A percentile compares a stretch with the other conserved stretches of the same genome.
phyloP scores from a whole-genome alignment of 2,113 vertebrate species.

The Mastomys natalensis region DNA sequence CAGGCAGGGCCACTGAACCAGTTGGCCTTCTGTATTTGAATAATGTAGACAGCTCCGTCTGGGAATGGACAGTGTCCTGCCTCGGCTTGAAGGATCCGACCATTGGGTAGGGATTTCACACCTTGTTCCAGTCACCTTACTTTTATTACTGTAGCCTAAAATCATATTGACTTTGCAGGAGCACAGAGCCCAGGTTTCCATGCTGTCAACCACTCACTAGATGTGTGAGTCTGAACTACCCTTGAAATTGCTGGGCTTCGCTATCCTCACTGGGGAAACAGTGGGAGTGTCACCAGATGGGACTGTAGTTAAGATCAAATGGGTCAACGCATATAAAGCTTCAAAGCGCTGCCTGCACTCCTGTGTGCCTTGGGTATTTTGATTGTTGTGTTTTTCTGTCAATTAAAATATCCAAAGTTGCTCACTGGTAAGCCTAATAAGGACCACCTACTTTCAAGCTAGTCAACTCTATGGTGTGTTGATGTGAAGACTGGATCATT shows the following conservation, averaged over 20 bases:
- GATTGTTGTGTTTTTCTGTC: background rate
- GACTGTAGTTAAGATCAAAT: background rate
- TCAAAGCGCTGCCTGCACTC: background rate
- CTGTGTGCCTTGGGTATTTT: background rate
- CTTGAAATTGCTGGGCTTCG: background rate
- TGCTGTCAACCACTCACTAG: background rate
- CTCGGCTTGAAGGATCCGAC: background rate
- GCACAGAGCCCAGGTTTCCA: background rate
- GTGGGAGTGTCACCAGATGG: background rate
- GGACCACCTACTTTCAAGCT: background rate
- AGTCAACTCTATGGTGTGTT: background rate
- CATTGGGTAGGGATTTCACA: background rate
- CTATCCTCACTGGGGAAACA: background rate
- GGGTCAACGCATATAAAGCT: background rate
- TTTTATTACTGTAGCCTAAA: background rate
- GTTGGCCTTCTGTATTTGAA: background rate
- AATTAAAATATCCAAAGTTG: background rate
- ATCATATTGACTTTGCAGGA: background rate
- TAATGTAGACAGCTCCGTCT: background rate
- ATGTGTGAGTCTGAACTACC: background rate
- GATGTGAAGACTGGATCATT: background rate
- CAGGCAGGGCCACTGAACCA: background rate
- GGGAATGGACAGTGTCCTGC: background rate
- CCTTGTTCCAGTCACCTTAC: background rate
- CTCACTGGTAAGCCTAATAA: background rate